Conservation (phyloP, 2,888 invertebrate species). For the Octodonta nipae region DNA sequence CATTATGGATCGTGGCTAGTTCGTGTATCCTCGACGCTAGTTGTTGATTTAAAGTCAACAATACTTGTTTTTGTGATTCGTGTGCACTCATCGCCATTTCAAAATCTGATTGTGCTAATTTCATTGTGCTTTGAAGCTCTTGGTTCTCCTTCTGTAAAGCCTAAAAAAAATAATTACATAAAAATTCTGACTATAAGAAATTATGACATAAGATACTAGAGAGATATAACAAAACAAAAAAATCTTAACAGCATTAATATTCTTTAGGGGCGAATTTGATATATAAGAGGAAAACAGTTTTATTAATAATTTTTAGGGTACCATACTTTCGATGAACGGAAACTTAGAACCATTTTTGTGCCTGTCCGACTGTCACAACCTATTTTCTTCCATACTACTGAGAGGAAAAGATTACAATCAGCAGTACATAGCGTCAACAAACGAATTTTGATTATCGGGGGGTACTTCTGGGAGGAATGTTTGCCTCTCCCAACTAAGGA, state of each 20-base stretch:
- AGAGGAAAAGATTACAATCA: no score
- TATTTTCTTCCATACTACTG: no score
- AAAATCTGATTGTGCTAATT: conserved; percentile 64
- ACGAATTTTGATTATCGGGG: no score
- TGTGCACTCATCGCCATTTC: conserved; percentile 67
- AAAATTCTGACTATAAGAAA: no score
- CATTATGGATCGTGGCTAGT: conserved; percentile 68
- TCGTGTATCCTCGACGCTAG: conserved; percentile 68
- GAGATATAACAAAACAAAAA: neutral
- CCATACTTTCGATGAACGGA: no score
- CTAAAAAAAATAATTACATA: conserved; percentile 35
- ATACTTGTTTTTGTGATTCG: conserved; percentile 67
- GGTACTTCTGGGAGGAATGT: no score
- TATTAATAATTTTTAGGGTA: no score
- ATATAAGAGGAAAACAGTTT: no score
- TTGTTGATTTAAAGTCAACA: conserved; percentile 71
- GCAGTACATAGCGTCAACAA: no score
- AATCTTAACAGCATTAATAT: conserved; percentile 1
- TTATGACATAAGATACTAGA: neutral
- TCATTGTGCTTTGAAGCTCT: conserved; percentile 52
- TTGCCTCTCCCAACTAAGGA: no score
- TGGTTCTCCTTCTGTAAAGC: conserved; percentile 50
- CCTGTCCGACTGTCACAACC: no score
- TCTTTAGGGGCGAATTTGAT: neutral
- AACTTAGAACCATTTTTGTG: no score